Percentiles rank a stretch among this genome's conserved stretches.
Evolutionary conservation across 1,140 invertebrate genomes (phyloP).

Genomic region (Magallana gigas): DNA sequence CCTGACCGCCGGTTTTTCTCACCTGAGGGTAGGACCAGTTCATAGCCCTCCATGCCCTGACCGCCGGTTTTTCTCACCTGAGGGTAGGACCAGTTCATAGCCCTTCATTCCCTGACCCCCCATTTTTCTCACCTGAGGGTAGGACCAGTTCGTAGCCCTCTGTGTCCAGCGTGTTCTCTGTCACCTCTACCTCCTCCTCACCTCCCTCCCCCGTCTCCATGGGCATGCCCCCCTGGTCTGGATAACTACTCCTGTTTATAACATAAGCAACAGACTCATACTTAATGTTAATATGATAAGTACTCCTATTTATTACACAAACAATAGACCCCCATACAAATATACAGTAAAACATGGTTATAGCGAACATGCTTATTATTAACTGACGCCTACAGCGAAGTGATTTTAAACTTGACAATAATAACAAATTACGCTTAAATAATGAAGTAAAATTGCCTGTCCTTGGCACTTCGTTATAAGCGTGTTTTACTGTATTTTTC

Average conservation of each 20-base stretch:
- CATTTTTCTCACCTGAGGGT: slow-evolving; percentile 72
- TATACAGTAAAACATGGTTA: no score
- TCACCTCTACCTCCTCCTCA: slow-evolving; percentile 82
- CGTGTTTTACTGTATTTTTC: no score
- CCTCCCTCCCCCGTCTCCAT: slow-evolving; percentile 77
- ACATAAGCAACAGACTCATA: no score
- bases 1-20: slow-evolving; percentile 60
- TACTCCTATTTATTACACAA: no score
- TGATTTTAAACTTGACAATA: no score
- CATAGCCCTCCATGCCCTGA: slow-evolving; percentile 86
- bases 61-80: slow-evolving; percentile 64
- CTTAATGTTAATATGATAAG: no score
- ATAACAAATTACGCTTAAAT: no score
- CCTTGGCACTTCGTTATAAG: no score
- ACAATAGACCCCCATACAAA: no score
- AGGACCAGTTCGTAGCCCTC: slow-evolving; percentile 91
- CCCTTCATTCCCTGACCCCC: slow-evolving; percentile 78
- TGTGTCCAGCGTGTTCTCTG: slow-evolving; percentile 83
- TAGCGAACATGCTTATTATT: no score
- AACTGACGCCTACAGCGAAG: no score
- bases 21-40: slow-evolving; percentile 86
- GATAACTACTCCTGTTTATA: slow-evolving; percentile 74
- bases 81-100: slow-evolving; percentile 88
- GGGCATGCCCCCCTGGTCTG: slow-evolving; percentile 66
- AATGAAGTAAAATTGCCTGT: no score